Evolutionary conservation across 2,888 invertebrate species (phyloP).

Genomic region (Brachylomia viminalis): DNA sequence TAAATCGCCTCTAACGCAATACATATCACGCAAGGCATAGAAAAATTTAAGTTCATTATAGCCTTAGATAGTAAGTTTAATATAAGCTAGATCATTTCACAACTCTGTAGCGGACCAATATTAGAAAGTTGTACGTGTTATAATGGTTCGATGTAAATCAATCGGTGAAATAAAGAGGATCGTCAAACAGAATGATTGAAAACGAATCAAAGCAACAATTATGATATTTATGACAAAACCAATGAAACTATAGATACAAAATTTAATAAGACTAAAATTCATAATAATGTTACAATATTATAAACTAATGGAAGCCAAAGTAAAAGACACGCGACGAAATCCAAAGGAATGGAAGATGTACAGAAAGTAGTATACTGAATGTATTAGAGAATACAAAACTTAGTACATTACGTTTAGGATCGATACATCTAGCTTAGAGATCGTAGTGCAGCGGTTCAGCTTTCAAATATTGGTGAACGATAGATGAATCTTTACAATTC

Average conservation of each 20-base stretch:
- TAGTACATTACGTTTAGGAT: constrained; percentile 82
- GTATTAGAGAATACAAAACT: constrained; percentile 82
- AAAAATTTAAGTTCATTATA: constrained; percentile 87
- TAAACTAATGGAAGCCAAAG: constrained; percentile 37
- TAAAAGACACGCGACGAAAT: constrained; percentile 46
- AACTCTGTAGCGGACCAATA: constrained; percentile 90
- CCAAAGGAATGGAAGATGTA: constrained; percentile 69
- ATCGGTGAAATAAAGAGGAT: constrained; percentile 46
- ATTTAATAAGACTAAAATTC: constrained; percentile 57
- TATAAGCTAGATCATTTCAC: constrained; percentile 88
- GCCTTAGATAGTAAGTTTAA: constrained; percentile 83
- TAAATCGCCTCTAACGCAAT: constrained; percentile 88
- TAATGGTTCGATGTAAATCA: constrained; percentile 76
- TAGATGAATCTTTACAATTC: constrained; percentile 85
- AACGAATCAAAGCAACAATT: constrained; percentile 38
- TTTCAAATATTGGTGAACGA: constrained; percentile 89
- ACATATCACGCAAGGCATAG: constrained; percentile 90
- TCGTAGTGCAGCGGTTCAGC: constrained; percentile 87
- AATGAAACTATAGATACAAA: constrained; percentile 54
- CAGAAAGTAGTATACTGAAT: constrained; percentile 81
- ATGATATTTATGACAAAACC: constrained; percentile 35
- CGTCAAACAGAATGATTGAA: constrained; percentile 43
- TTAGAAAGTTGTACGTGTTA: constrained; percentile 90
- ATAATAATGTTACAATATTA: constrained; percentile 47
- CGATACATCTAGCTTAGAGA: constrained; percentile 84